Percentiles rank a stretch among this genome's conserved stretches.
Conservation (phyloP, 2,113 vertebrate species). For the Cichladusa arquata region DNA sequence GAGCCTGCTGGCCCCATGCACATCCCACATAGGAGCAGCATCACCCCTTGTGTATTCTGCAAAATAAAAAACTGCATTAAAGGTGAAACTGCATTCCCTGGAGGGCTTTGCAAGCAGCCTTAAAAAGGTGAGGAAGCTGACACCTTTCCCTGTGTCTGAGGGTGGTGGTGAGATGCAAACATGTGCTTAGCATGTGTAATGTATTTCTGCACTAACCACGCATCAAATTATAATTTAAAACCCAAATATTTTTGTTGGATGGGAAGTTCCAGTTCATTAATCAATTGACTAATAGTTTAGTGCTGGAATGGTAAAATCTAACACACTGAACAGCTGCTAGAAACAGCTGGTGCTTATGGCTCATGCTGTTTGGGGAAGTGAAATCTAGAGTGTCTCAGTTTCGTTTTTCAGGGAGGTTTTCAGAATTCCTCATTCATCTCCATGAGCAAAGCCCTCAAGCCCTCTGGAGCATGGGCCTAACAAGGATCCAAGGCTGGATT, state of each 20-base stretch:
- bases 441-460: not conserved
- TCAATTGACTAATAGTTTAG: conserved; percentile 51
- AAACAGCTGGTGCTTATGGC: not conserved
- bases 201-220: not conserved
- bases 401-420: not conserved
- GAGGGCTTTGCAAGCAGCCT: not conserved
- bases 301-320: not conserved
- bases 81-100: not conserved
- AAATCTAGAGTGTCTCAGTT: not conserved
- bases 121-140: accelerated
- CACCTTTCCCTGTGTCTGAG: not conserved
- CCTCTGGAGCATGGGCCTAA: not conserved
- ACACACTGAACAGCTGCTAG: conserved; percentile 1
- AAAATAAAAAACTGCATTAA: not conserved
- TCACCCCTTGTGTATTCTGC: not conserved
- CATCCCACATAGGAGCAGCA: not conserved
- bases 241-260: conserved; percentile 49
- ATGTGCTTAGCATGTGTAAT: not conserved
- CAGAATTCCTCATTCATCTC: not conserved
- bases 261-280: conserved; percentile 46
- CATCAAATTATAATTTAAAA: conserved; percentile 44
- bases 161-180: not conserved
- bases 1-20: not conserved
- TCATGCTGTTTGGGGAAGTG: not conserved
- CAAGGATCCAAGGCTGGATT: not conserved